Conservation (phyloP, 2,888 invertebrate genomes). For the Drosophila seclusa region DNA sequence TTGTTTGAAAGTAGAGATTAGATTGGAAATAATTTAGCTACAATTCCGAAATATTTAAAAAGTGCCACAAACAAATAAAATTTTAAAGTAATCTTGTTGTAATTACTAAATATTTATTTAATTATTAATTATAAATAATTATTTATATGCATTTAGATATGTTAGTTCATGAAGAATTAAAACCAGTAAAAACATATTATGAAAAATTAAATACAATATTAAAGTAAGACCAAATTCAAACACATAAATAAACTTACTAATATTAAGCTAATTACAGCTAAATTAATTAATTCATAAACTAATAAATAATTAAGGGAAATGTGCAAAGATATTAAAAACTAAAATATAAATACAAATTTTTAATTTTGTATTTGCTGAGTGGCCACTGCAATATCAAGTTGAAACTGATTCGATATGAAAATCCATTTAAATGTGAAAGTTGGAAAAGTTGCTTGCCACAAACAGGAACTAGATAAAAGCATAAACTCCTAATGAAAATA, state of each 20-base stretch:
- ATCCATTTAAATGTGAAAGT: not conserved
- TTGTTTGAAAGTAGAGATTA: not conserved
- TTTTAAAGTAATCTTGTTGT: not conserved
- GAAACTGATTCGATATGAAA: not conserved
- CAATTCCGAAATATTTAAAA: not conserved
- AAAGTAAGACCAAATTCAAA: not conserved
- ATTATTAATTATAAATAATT: not conserved
- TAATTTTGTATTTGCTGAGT: too few species aligned
- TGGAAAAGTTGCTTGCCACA: not conserved
- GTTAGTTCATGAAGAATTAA: too few species aligned
- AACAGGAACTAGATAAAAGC: constrained; percentile 2
- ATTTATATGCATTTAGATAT: not conserved
- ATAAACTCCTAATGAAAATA: constrained; percentile 40
- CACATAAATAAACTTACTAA: not conserved
- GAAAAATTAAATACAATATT: not conserved
- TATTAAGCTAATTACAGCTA: not conserved
- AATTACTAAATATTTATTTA: not conserved
- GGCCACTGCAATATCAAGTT: not conserved
- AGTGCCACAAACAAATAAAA: too few species aligned
- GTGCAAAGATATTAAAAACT: too few species aligned
- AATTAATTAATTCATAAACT: not conserved
- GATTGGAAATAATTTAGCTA: not conserved
- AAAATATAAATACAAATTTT: fast-evolving
- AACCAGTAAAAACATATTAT: too few species aligned
- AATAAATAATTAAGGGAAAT: not conserved